These are phyloP conservation scores for Halichoeres trimaculatus DNA, from an alignment of 2,113 vertebrate genomes.

Conservation along the genomic window DNA sequence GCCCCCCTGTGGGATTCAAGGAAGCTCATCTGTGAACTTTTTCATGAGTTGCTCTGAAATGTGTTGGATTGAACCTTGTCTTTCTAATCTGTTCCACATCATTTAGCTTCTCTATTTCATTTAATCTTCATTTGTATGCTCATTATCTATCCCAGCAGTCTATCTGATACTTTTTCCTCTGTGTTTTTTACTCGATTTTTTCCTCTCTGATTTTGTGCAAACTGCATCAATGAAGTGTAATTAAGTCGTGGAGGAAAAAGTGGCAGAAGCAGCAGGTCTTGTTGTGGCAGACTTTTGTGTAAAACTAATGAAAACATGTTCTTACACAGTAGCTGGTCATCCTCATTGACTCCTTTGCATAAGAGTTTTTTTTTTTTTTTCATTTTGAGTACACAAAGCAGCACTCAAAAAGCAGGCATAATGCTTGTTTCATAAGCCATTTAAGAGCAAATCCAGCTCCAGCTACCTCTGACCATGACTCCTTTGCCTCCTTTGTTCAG, in stretches of 20 bases:
- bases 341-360: neutral
- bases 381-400: conserved; percentile 35
- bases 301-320: conserved; percentile 3
- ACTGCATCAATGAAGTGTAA: neutral
- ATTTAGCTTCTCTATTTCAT: conserved; percentile 2
- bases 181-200: neutral
- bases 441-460: conserved; percentile 53
- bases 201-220: neutral
- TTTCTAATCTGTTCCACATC: neutral
- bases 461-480: conserved; percentile 29
- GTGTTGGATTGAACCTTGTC: conserved; percentile 7
- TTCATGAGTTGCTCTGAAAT: conserved; percentile 8
- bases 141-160: neutral
- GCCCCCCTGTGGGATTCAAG: neutral
- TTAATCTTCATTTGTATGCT: neutral
- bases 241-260: neutral
- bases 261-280: neutral
- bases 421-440: conserved; percentile 47
- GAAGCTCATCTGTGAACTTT: neutral
- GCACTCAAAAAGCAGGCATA: conserved; percentile 13
- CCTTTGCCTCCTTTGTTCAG: conserved; percentile 44
- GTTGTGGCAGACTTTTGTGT: neutral
- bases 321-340: neutral
- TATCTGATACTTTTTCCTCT: too few relatives aligned
- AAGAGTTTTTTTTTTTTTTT: neutral